Conservation (phyloP, 2,888 invertebrate genomes). For the Apocheima hispidaria region DNA sequence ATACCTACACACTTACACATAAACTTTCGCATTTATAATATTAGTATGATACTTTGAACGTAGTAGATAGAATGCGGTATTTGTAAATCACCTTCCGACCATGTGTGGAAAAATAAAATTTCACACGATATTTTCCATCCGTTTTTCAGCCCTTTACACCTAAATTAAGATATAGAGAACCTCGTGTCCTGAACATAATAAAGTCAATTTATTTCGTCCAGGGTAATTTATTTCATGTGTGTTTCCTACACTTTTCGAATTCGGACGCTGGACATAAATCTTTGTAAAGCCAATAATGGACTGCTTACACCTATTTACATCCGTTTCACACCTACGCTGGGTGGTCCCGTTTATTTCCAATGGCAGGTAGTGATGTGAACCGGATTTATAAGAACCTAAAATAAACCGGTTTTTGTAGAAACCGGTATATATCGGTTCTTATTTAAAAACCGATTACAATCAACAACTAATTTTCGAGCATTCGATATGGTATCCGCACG, state of each 20-base stretch:
- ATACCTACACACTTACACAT: no score
- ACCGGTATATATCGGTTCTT: no score
- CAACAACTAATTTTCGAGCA: no score
- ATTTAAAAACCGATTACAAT: no score
- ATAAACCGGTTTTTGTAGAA: no score
- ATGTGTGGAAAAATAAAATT: slow-evolving; percentile 11
- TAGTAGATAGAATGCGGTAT: neutral
- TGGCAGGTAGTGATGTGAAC: no score
- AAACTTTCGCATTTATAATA: no score
- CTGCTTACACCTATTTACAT: slow-evolving; percentile 19
- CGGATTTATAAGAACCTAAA: no score
- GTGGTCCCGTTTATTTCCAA: neutral
- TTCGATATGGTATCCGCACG: no score
- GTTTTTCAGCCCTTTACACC: slow-evolving; percentile 14
- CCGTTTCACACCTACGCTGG: slow-evolving; percentile 14
- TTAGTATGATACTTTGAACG: no score
- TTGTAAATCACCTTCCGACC: slow-evolving; percentile 3
- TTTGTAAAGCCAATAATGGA: slow-evolving; percentile 39
- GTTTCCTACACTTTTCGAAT: slow-evolving; percentile 41
- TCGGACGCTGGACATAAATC: slow-evolving; percentile 41
- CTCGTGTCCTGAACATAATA: slow-evolving; percentile 25
- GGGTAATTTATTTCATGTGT: slow-evolving; percentile 40
- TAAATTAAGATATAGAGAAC: slow-evolving; percentile 25
- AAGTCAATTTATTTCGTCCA: slow-evolving; percentile 35
- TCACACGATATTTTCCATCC: slow-evolving; percentile 12